Evolutionary conservation across 1,140 invertebrate genomes (phyloP), one percentile per base, ranked within the genome.

Genomic region (Brachionus plicatilis): DNA sequence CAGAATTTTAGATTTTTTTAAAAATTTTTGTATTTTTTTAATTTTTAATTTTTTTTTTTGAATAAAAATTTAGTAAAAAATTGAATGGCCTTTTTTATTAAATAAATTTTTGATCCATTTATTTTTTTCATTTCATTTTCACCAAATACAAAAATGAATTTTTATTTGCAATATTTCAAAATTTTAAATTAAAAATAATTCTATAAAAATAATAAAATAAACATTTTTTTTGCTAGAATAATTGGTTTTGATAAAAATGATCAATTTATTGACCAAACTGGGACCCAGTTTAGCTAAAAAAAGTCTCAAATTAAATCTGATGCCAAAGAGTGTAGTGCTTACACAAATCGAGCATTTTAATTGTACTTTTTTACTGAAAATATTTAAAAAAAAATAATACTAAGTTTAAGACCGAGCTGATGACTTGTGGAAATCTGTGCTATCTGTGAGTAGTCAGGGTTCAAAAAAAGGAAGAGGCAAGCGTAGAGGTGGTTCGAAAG

Each of bases 391-490:
- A 6, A 37, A 17, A 72, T 8, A 20, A 43, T 41, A 80, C 43
- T 17, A 20, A 37, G 17, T 76, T 76, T 76, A 50, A 84, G 83
- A 75, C 11, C 43, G 20, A 11, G 72, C 84, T 43, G 27, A 94
- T 20, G 90, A 93, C 68, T 89, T 99, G 86, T 99, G 97, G 97
- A 96, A 96, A 88, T 94, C 95, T 53, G 94, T 97, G 1, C 95
- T 93, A 3, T 94, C 93, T 87, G 96, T 99, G 1, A 98, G 96
- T 92, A 97, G 96, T 92, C 94, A 96, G 86, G 97, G 97, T 85
- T 93, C 91, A 86, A 96, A 96, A 88, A 93, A 96, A 91, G 97
- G 97, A 84, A 92, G 97, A 91, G 95, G 93, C n/a, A 95, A 92
- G 90, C 93, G 93, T 78, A 89, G 92, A 33, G 93, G 93, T 11